Evolutionary conservation across 1,140 invertebrate genomes (phyloP).

Genomic region (Marisa cornuarietis): DNA sequence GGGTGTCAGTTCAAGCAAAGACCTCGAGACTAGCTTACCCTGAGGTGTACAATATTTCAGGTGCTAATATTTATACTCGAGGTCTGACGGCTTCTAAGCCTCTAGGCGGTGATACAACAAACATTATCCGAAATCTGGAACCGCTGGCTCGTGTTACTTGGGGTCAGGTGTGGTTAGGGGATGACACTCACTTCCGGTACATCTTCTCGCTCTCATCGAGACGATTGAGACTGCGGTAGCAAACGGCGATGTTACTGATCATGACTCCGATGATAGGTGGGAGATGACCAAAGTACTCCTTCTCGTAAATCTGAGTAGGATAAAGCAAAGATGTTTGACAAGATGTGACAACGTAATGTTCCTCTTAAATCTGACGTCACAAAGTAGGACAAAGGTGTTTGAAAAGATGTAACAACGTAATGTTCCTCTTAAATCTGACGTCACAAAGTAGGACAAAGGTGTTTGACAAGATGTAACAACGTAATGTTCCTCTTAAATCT

Average conservation of each 20-base stretch:
- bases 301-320: constrained; percentile 30
- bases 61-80: too few species aligned
- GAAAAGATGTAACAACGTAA: not conserved
- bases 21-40: too few species aligned
- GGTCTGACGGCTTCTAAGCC: too few species aligned
- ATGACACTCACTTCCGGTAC: constrained; percentile 33
- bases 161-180: too few species aligned
- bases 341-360: not conserved
- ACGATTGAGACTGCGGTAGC: constrained; percentile 30
- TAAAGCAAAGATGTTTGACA: not conserved
- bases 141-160: too few species aligned
- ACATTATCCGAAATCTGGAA: too few species aligned
- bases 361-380: not conserved
- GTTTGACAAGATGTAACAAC: too few species aligned
- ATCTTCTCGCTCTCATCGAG: constrained; percentile 33
- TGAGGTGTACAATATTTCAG: too few species aligned
- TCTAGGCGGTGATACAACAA: too few species aligned
- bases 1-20: too few species aligned
- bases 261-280: constrained; percentile 32
- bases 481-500: too few species aligned
- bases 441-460: too few species aligned
- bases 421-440: not conserved
- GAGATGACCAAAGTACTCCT: constrained; percentile 30
- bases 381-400: not conserved
- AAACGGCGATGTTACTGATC: constrained; percentile 36